Percentiles rank a stretch among this genome's conserved stretches.
These are phyloP conservation scores for Alethe diademata DNA, from an alignment of 2,113 vertebrate genomes.

Conservation along the genomic window DNA sequence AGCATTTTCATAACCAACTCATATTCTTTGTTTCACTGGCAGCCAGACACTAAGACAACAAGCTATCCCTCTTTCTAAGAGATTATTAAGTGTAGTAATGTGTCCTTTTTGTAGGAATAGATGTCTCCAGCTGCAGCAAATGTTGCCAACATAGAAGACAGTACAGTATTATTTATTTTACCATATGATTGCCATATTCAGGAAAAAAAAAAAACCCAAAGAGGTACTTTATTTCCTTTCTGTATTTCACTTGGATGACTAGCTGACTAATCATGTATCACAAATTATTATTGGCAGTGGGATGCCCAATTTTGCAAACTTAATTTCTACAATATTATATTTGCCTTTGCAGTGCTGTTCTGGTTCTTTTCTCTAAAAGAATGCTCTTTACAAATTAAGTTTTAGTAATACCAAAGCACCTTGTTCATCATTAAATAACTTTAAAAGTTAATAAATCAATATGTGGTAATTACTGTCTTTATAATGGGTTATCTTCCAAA, in stretches of 20 bases:
- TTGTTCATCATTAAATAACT: background rate
- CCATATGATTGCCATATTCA: background rate
- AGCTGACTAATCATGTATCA: background rate
- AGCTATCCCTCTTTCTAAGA: background rate
- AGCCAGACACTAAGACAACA: background rate
- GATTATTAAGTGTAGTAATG: background rate
- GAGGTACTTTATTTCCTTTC: background rate
- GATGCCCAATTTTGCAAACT: background rate
- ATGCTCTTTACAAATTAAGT: background rate
- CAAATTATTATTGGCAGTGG: background rate
- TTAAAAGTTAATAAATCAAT: conserved; percentile 50
- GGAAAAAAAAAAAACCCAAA: background rate
- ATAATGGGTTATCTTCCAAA: conserved; percentile 19
- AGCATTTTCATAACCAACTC: background rate
- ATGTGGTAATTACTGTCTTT: background rate
- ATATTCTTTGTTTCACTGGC: background rate
- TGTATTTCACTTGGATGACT: background rate
- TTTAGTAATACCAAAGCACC: background rate
- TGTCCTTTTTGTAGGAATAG: background rate
- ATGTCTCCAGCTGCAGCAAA: conserved; percentile 2
- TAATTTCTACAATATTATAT: background rate
- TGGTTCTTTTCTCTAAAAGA: background rate
- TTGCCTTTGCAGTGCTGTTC: background rate
- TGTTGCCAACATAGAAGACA: background rate
- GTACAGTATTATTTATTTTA: conserved; percentile 33